Conservation (phyloP, 2,888 invertebrate genomes). For the Creontiades dilutus region DNA sequence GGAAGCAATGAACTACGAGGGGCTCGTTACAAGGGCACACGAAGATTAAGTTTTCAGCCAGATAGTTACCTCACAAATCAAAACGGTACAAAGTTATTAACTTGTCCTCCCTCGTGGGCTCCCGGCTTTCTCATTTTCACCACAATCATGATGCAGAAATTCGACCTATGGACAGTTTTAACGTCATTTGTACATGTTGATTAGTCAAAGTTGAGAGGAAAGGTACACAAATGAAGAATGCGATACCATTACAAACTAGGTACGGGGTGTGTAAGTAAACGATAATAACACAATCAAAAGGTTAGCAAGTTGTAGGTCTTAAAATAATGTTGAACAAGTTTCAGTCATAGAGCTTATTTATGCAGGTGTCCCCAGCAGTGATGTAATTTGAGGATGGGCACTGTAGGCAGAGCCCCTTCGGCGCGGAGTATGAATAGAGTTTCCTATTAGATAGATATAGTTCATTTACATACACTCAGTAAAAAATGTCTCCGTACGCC, state of each 20-base stretch:
- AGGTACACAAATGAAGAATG: not conserved
- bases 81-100: constrained; percentile 25
- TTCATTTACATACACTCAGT: too few relatives aligned
- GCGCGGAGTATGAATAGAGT: too few relatives aligned
- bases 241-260: not conserved
- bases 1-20: not conserved
- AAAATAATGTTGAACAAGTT: too few relatives aligned
- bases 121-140: constrained; percentile 4
- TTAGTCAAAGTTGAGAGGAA: not conserved
- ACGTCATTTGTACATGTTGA: not conserved
- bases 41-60: constrained; percentile 29
- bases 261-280: too few relatives aligned
- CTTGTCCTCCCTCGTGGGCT: constrained; percentile 12
- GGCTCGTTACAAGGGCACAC: constrained; percentile 28
- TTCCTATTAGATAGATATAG: too few relatives aligned
- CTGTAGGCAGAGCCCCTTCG: too few relatives aligned
- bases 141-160: constrained; percentile 19
- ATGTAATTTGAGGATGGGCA: too few relatives aligned
- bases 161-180: constrained; percentile 13
- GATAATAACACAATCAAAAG: not conserved
- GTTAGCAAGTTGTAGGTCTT: not conserved
- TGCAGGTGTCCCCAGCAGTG: too few relatives aligned
- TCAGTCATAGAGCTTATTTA: too few relatives aligned
- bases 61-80: constrained; percentile 39
- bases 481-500: too few relatives aligned